Base-by-base conservation (phyloP, 2,113 vertebrate genomes). In the Paradoxurus hermaphroditus region DNA sequence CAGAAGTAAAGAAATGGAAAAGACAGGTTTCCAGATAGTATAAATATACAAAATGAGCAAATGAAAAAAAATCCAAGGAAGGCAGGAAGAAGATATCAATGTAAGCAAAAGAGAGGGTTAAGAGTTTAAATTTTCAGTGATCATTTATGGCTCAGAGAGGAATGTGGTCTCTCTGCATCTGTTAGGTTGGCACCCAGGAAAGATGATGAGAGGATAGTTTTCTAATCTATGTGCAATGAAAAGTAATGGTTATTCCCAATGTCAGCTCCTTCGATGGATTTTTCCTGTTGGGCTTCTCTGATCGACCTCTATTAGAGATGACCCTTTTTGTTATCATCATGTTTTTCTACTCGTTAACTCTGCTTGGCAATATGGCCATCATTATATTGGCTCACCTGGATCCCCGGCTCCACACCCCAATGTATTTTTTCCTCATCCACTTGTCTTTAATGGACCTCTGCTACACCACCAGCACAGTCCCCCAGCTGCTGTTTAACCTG, bases 381-480 rank as follows among this genome's bases (percentile, higher is more conserved):
- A 16, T 93, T 27, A 0, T 90, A 41, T 25, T 85, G n/a, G 18
- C 70, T 31, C 7, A 1, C 27, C 41, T 78, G 79, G 91, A 90
- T 53, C 7, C 49, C 46, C 4, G 15, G 34, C 91, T 89, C 39
- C 95, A 85, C n/a, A 93, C 56, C 18, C 84, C 85, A 5, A 77
- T 95, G 86, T 75, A 95, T 46, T 34, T 84, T 62, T 90, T 86
- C 89, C 63, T 91, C 14, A 86, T 34, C 13, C 77, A 96, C 18
- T 25, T 89, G 18, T 89, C 90, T 18, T 39, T 88, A 23, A 67
- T 89, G 91, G 91, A 93, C 25, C 56, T 96, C 31, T 84, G 86
- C 59, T 93, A 39, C 36, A 78, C 95, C 0, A 46, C 68, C 25
- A 78, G 91, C 72, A 59, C 41, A 3, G 86, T 83, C 2, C 91